These are phyloP conservation scores for Eupithecia dodoneata DNA, from an alignment of 2,888 invertebrate genomes.

Conservation along the genomic window DNA sequence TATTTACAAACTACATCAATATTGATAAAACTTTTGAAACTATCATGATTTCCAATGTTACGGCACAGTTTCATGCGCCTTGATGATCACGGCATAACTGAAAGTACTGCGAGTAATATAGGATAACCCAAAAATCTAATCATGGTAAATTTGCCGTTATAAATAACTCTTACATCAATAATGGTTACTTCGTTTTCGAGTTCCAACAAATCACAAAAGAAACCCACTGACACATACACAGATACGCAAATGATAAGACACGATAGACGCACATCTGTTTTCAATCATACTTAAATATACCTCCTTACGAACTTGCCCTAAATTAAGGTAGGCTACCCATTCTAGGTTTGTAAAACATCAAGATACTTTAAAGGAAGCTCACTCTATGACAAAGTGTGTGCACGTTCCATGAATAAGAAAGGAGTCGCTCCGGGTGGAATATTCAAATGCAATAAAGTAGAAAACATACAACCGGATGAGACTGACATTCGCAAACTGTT, in stretches of 20 bases:
- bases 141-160: too few relatives aligned
- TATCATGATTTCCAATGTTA: too few relatives aligned
- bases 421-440: slow-evolving; percentile 8
- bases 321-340: neutral
- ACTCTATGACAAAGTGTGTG: slow-evolving; percentile 9
- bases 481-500: slow-evolving; percentile 4
- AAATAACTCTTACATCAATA: too few relatives aligned
- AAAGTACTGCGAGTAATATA: too few relatives aligned
- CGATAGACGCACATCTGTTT: neutral
- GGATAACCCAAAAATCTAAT: too few relatives aligned
- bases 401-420: slow-evolving; percentile 22
- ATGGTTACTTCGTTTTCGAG: too few relatives aligned
- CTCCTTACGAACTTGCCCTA: neutral
- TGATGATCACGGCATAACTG: too few relatives aligned
- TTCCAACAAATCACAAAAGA: too few relatives aligned
- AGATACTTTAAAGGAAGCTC: neutral
- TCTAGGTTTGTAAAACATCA: neutral
- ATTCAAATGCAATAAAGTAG: slow-evolving; percentile 14
- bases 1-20: too few relatives aligned
- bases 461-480: slow-evolving; percentile 11
- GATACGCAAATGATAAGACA: neutral
- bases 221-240: too few relatives aligned
- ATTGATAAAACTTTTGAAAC: too few relatives aligned
- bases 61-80: too few relatives aligned
- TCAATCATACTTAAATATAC: neutral